phyloP scores from a whole-genome alignment of 1,140 invertebrate species.

The Papilio helenus region DNA sequence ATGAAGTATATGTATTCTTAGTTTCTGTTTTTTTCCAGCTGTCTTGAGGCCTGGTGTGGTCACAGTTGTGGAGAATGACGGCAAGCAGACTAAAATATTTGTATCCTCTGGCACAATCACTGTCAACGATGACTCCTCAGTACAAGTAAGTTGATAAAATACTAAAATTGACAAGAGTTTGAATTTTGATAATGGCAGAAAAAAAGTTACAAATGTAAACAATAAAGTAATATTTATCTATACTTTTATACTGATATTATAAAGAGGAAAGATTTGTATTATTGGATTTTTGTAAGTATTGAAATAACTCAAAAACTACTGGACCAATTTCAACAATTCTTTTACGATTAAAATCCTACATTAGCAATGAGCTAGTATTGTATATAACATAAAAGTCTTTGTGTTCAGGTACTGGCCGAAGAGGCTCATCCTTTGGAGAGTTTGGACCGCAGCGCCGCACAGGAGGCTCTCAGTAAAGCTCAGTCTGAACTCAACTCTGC shows the following conservation, averaged over 20 bases:
- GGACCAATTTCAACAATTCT: no score
- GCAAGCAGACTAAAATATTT: conserved; percentile 93
- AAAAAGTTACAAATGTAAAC: no score
- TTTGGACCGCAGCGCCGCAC: conserved; percentile 91
- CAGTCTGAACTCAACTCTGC: conserved; percentile 92
- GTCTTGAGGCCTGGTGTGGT: conserved; percentile 98
- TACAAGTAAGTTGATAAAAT: conserved; percentile 86
- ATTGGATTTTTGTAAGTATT: no score
- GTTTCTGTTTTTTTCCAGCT: conserved; percentile 82
- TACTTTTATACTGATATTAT: no score
- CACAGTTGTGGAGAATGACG: conserved; percentile 95
- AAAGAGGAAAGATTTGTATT: no score
- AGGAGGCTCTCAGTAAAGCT: conserved; percentile 92
- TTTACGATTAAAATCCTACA: no score
- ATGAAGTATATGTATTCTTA: background rate
- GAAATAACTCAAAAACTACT: no score
- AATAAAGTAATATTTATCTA: background rate
- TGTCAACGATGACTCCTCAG: conserved; percentile 98
- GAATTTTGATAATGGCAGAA: no score
- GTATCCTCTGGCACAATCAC: conserved; percentile 99
- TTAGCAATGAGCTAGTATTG: background rate
- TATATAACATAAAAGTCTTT: conserved; percentile 18
- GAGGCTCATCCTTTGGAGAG: conserved; percentile 96
- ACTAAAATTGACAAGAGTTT: no score
- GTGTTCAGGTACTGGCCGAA: conserved; percentile 93